Percentiles rank a stretch among this genome's conserved stretches.
Conservation (phyloP, 2,113 vertebrate species). For the Herpailurus yagouaroundi region DNA sequence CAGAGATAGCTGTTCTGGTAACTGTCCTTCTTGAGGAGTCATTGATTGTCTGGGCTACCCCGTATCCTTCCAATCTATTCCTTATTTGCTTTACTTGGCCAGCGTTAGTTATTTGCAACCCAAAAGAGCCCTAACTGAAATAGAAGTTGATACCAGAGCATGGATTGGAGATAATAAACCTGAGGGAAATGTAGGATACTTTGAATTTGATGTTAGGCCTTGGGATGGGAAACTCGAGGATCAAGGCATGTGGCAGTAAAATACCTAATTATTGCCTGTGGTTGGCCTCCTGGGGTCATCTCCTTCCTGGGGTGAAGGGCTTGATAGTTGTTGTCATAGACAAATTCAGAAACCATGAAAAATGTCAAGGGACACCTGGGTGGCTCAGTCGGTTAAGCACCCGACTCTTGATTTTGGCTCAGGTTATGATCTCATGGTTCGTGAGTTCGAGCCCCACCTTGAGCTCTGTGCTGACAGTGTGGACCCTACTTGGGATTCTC, state of each 20-base stretch:
- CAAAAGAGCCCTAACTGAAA: neutral
- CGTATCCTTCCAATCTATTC: neutral
- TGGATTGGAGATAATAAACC: neutral
- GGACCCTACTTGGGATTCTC: too few species aligned
- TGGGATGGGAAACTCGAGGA: neutral
- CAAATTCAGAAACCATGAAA: neutral
- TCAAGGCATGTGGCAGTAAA: neutral
- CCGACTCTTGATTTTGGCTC: too few species aligned
- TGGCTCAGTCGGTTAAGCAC: too few species aligned
- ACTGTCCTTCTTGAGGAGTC: neutral
- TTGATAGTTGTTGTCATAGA: neutral
- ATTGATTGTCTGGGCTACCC: neutral
- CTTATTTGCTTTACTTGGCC: too few species aligned
- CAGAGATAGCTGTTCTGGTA: neutral
- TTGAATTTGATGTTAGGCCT: neutral
- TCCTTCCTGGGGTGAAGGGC: neutral
- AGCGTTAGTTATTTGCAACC: neutral
- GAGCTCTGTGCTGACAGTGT: too few species aligned
- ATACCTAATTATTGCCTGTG: neutral
- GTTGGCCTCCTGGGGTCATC: neutral
- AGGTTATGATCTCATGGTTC: too few species aligned
- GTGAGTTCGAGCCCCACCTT: too few species aligned
- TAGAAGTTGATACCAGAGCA: neutral
- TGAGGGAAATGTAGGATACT: neutral
- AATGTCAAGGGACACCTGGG: too few species aligned